phyloP scores from a whole-genome alignment of 2,113 vertebrate species.

The Myotis brandtii region DNA sequence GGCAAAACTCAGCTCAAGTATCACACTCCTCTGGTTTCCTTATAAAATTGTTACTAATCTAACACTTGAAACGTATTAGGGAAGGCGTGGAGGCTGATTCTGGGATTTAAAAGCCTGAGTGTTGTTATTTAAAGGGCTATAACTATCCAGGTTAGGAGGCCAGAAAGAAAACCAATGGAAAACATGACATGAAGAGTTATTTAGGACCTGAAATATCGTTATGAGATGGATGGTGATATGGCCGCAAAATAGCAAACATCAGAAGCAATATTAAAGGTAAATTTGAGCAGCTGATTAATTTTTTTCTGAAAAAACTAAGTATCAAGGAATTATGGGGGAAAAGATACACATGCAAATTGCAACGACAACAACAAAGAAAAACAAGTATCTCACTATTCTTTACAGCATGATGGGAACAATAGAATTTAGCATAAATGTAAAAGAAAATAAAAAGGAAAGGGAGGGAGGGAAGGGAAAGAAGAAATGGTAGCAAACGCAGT shows the following conservation, averaged over 20 bases:
- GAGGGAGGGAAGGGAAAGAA: rapidly evolving
- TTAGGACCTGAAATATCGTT: not conserved
- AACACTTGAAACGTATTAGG: conserved; percentile 80
- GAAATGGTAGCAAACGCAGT: not conserved
- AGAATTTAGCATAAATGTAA: not conserved
- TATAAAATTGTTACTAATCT: conserved; percentile 81
- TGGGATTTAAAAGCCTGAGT: conserved; percentile 66
- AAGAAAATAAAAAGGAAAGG: not conserved
- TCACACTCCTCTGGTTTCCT: conserved; percentile 66
- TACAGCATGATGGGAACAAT: not conserved
- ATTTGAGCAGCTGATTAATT: not conserved
- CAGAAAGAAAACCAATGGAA: conserved; percentile 46
- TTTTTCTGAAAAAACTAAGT: not conserved
- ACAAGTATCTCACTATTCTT: not conserved
- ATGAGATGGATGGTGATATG: not conserved
- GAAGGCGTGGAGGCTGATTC: conserved; percentile 66
- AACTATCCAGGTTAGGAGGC: conserved; percentile 51
- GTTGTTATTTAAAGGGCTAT: conserved; percentile 70
- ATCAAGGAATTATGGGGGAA: not conserved
- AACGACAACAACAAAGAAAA: not conserved
- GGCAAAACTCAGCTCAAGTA: conserved; percentile 74
- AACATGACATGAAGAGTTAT: conserved; percentile 59
- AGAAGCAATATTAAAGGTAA: conserved; percentile 40
- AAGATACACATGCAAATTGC: not conserved
- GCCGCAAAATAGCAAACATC: conserved; percentile 35